A percentile compares a stretch with the other conserved stretches of the same genome.
These are phyloP conservation scores for Proales similis DNA, from an alignment of 1,140 invertebrate species.

Conservation along the genomic window DNA sequence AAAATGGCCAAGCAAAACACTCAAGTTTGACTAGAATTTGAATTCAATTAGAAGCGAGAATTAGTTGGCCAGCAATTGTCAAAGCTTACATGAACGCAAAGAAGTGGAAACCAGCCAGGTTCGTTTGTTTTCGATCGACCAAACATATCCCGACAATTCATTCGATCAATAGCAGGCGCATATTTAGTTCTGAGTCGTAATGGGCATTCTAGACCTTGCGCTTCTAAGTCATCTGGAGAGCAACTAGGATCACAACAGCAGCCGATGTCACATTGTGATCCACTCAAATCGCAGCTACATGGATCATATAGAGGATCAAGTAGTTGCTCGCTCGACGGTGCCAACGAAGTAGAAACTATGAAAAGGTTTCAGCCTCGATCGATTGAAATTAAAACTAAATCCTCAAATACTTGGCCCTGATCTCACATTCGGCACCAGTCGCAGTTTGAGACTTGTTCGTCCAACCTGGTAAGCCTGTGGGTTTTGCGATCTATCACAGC, in stretches of 20 bases:
- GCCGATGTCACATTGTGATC: slow-evolving; percentile 7
- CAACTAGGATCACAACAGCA: slow-evolving; percentile 27
- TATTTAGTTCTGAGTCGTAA: not conserved
- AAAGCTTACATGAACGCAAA: slow-evolving; percentile 17
- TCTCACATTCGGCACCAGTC: too few species aligned
- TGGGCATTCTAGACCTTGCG: not conserved
- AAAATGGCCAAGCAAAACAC: slow-evolving; percentile 27
- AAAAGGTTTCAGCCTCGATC: not conserved
- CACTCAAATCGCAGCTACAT: not conserved
- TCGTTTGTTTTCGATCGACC: slow-evolving; percentile 1
- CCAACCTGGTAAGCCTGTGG: too few species aligned
- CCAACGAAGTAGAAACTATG: not conserved
- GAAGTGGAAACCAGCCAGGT: slow-evolving; percentile 29
- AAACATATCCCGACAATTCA: slow-evolving; percentile 7
- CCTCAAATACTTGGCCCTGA: too few species aligned
- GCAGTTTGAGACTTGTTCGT: too few species aligned
- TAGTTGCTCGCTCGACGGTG: not conserved
- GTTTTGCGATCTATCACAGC: not conserved
- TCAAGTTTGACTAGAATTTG: slow-evolving; percentile 24
- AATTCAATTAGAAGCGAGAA: not conserved
- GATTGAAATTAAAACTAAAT: slow-evolving; percentile 1
- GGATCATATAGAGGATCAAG: slow-evolving; percentile 28
- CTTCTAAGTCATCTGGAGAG: not conserved
- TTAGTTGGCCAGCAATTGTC: not conserved
- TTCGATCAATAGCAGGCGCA: slow-evolving; percentile 3